phyloP scores from a whole-genome alignment of 2,888 invertebrate genomes.

The Acanthosepion pharaonis region DNA sequence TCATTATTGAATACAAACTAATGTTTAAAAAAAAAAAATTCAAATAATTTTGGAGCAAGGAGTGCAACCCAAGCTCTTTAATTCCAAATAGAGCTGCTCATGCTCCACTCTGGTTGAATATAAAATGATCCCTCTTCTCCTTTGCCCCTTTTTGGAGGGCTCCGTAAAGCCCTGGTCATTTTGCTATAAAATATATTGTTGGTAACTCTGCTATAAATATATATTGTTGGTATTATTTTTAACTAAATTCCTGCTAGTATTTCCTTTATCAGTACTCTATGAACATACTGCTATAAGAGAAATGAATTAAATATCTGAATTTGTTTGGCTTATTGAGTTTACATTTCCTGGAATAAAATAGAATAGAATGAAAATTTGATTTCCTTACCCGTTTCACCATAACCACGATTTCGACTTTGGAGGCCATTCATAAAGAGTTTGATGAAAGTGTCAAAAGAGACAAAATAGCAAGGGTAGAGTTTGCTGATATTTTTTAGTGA shows the following conservation, averaged over 20 bases:
- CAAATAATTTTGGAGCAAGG: too few species aligned
- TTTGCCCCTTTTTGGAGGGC: too few species aligned
- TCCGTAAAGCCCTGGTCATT: too few species aligned
- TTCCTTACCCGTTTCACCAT: conserved; percentile 66
- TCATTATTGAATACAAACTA: too few species aligned
- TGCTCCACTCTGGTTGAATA: too few species aligned
- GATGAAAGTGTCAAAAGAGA: conserved; percentile 69
- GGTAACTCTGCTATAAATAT: too few species aligned
- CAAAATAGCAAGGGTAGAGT: conserved; percentile 68
- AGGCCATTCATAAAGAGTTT: conserved; percentile 65
- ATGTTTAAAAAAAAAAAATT: too few species aligned
- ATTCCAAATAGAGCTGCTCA: too few species aligned
- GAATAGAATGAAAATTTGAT: not conserved
- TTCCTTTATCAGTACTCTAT: not conserved
- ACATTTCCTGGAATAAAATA: not conserved
- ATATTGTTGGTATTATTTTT: too few species aligned
- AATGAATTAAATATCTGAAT: not conserved
- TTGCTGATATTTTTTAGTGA: conserved; percentile 67
- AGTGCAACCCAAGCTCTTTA: too few species aligned
- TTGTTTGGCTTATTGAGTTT: not conserved
- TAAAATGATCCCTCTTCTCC: too few species aligned
- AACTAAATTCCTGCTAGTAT: not conserved
- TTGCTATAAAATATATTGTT: too few species aligned
- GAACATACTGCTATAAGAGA: not conserved
- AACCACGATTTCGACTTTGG: conserved; percentile 68